Percentiles rank a stretch among this genome's conserved stretches.
phyloP scores from a whole-genome alignment of 2,888 invertebrate species.

The Tipula unca region DNA sequence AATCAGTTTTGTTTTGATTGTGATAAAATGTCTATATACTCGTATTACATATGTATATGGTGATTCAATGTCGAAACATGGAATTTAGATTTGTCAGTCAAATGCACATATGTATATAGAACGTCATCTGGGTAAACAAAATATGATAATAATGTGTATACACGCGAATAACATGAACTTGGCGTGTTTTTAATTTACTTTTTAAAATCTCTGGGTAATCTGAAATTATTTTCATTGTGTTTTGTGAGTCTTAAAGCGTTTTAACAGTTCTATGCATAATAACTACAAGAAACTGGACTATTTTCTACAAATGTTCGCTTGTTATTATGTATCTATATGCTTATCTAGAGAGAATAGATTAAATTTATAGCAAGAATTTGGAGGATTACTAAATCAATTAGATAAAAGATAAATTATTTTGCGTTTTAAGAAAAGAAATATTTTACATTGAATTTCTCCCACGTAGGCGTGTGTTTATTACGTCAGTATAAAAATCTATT shows the following conservation, averaged over 20 bases:
- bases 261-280: too few species aligned
- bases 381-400: neutral
- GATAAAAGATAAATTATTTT: neutral
- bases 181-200: neutral
- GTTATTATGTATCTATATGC: too few species aligned
- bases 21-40: too few species aligned
- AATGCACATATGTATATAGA: neutral
- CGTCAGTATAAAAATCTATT: neutral
- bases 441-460: neutral
- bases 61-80: neutral
- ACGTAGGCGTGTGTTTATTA: neutral
- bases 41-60: neutral
- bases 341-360: too few species aligned
- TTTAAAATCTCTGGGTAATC: too few species aligned
- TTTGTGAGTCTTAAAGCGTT: too few species aligned
- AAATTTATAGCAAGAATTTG: too few species aligned
- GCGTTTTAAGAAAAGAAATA: neutral
- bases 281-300: too few species aligned
- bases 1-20: neutral
- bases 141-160: neutral
- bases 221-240: too few species aligned
- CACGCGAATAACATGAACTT: neutral
- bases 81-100: neutral
- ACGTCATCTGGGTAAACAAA: neutral
- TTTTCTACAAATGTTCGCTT: too few species aligned